Evolutionary conservation across 2,888 invertebrate genomes (phyloP).

Genomic region (Galeruca laticollis): DNA sequence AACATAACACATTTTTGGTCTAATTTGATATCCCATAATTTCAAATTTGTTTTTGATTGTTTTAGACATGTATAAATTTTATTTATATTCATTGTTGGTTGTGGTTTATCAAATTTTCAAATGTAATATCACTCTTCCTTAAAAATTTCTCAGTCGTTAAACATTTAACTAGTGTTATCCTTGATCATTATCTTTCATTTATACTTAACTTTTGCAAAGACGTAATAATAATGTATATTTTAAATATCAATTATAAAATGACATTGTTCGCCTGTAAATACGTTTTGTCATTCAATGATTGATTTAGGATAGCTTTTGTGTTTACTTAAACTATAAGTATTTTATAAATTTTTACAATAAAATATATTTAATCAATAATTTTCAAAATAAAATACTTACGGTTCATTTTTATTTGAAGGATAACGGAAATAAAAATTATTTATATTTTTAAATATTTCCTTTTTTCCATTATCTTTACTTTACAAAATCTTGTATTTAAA

Average conservation of each 20-base stretch:
- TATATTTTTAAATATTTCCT: neutral
- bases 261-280: neutral
- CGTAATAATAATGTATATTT: neutral
- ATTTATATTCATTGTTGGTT: neutral
- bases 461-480: neutral
- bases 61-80: neutral
- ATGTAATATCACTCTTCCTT: constrained; percentile 2
- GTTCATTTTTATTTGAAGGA: neutral
- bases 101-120: neutral
- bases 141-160: neutral
- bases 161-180: neutral
- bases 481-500: neutral
- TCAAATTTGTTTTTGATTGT: neutral
- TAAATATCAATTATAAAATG: neutral
- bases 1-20: neutral
- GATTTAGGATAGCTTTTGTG: neutral
- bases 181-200: neutral
- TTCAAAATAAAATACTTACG: neutral
- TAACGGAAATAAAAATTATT: neutral
- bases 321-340: neutral
- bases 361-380: neutral
- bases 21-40: neutral
- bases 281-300: neutral
- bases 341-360: neutral
- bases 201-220: neutral